Evolutionary conservation across 2,888 invertebrate species (phyloP).

Genomic region (Pelosia muscerda): DNA sequence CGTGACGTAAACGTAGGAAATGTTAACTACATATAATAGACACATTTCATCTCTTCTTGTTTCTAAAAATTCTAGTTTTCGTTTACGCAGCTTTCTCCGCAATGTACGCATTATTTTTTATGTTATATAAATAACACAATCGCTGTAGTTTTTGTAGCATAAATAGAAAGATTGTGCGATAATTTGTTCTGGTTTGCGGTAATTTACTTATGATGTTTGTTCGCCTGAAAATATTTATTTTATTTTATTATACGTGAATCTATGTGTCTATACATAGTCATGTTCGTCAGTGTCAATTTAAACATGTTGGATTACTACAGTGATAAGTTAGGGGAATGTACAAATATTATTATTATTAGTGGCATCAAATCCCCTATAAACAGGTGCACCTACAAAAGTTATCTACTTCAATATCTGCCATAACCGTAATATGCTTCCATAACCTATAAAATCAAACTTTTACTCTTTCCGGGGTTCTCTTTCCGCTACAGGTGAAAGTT

Average conservation of each 20-base stretch:
- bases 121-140: conserved; percentile 77
- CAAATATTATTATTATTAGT: neutral
- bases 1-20: neutral
- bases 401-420: neutral
- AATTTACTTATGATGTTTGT: neutral
- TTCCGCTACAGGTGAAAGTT: conserved; percentile 74
- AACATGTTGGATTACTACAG: too few species aligned
- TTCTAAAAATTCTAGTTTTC: conserved; percentile 53
- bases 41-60: conserved; percentile 55
- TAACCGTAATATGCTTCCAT: conserved; percentile 14
- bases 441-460: conserved; percentile 28
- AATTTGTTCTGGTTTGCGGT: conserved; percentile 41
- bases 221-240: too few species aligned
- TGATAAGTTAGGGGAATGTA: neutral
- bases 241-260: too few species aligned
- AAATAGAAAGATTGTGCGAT: conserved; percentile 61
- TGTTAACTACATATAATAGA: conserved; percentile 25
- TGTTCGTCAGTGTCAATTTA: too few species aligned
- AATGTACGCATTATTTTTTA: conserved; percentile 69
- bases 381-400: neutral
- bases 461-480: conserved; percentile 59
- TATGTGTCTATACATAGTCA: too few species aligned
- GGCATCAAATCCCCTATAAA: neutral
- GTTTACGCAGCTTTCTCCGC: conserved; percentile 72
- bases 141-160: conserved; percentile 63